These are phyloP conservation scores for Bungarus multicinctus DNA, from an alignment of 2,113 vertebrate species.

Conservation along the genomic window DNA sequence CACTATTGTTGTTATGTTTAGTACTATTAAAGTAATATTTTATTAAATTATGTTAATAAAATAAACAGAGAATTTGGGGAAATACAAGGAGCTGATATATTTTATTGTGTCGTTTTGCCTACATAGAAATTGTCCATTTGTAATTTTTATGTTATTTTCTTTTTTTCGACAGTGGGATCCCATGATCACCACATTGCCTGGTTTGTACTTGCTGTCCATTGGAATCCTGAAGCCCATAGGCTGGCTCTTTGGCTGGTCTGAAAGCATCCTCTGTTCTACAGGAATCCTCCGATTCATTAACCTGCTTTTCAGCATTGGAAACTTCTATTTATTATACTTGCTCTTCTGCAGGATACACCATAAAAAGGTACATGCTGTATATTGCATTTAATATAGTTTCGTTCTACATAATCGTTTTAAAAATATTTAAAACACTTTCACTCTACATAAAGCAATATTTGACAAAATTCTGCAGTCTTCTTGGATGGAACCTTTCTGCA, in stretches of 20 bases:
- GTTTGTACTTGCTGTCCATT: constrained; percentile 88
- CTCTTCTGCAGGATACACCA: constrained; percentile 83
- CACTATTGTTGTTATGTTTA: background rate
- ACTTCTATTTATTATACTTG: constrained; percentile 88
- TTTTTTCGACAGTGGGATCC: constrained; percentile 86
- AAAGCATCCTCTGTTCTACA: constrained; percentile 81
- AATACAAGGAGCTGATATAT: background rate
- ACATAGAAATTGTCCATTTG: background rate
- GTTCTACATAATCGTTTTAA: fast-evolving
- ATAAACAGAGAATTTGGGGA: background rate
- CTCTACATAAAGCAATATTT: fast-evolving
- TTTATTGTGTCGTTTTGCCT: background rate
- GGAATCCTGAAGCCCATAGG: constrained; percentile 84
- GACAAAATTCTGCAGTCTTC: background rate
- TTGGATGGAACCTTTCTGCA: fast-evolving
- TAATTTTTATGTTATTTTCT: background rate
- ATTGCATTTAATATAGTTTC: background rate
- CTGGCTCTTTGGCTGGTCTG: constrained; percentile 84
- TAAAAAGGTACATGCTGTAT: constrained; percentile 75
- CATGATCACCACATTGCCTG: constrained; percentile 95
- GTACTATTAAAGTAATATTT: background rate
- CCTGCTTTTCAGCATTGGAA: constrained; percentile 91
- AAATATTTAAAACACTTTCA: background rate
- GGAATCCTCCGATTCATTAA: constrained; percentile 94
- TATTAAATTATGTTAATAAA: background rate